Base-by-base conservation (phyloP, 2,888 invertebrate genomes). In the Lepidocyrtoides sp. region DNA sequence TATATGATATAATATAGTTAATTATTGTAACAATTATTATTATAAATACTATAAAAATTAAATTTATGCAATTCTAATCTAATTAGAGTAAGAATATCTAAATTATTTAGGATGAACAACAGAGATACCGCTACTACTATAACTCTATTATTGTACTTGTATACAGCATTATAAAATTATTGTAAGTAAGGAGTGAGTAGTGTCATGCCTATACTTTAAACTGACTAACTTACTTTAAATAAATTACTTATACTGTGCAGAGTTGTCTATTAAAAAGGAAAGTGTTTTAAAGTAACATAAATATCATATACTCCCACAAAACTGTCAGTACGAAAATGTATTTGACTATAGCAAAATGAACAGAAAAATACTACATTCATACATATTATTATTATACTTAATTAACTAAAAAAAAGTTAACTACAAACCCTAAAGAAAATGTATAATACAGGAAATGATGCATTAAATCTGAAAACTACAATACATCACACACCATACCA, bases 111-210 rank as follows among this genome's bases (percentile, higher is more conserved):
- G 36, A 63, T 54, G 63, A 79, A 48, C 2, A 51, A 79, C 66
- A 88, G 89, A 89, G 88, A 60, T 88, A 88, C 81, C 63, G 87
- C 88, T 79, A 79, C 81, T 88, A 57, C 87, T 57, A 51, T 48
- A 32, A 51, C 48, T 66, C n/a, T 57, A 57, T 36, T 81, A 57
- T 66, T 83, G 57, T 79, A 32, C 20, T 66, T 44, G 23, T 66
- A 48, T 81, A 77, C 79, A 88, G 81, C 51, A 51, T 51, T 51
- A 48, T 48, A 2, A 12, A 51, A 88, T 48, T 88, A 66, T n/a
- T 79, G 60, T 54, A 81, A 77, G 60, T 26, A 69, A 23, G 72
- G 14, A 2, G 57, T 82, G n/a, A n/a, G 75, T 72, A 82, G 82
- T 82, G 54, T 57, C 32, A 89, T 89, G 72, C 82, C 69, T 89